Conservation (phyloP, 2,888 invertebrate species). For the Agrilus mali region DNA sequence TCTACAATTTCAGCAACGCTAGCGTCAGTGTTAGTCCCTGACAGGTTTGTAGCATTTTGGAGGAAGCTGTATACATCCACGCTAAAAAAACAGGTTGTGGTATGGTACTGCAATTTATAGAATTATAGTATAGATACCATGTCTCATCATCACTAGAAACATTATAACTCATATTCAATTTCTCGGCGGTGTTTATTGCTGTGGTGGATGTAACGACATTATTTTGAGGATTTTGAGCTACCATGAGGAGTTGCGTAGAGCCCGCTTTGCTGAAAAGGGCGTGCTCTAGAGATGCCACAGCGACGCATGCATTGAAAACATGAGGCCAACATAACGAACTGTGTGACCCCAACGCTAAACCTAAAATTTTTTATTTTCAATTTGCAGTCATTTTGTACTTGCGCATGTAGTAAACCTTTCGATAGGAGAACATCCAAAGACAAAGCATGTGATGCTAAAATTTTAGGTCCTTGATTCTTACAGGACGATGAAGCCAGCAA, state of each 20-base stretch:
- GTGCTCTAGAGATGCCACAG: slow-evolving; percentile 85
- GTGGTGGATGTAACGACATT: slow-evolving; percentile 47
- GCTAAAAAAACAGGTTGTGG: no score
- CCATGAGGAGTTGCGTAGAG: slow-evolving; percentile 50
- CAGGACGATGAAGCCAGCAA: slow-evolving; percentile 82
- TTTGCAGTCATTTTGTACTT: background rate
- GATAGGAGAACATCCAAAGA: slow-evolving; percentile 82
- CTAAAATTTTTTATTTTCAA: slow-evolving; percentile 27
- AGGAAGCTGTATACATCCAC: slow-evolving; percentile 78
- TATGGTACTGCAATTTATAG: background rate
- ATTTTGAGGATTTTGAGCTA: slow-evolving; percentile 51
- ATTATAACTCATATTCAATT: slow-evolving; percentile 45
- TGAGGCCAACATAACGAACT: slow-evolving; percentile 93
- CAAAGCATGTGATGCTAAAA: slow-evolving; percentile 79
- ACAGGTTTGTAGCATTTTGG: slow-evolving; percentile 38
- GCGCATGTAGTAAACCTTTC: slow-evolving; percentile 22
- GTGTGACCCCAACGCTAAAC: slow-evolving; percentile 83
- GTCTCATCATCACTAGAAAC: slow-evolving; percentile 59
- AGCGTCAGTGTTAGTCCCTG: slow-evolving; percentile 52
- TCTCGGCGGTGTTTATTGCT: slow-evolving; percentile 40
- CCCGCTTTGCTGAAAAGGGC: slow-evolving; percentile 77
- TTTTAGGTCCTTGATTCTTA: slow-evolving; percentile 62
- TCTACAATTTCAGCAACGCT: slow-evolving; percentile 61
- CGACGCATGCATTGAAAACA: slow-evolving; percentile 86
- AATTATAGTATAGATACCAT: slow-evolving; percentile 40